Evolutionary conservation across 2,797 vertebrate species (phyloP).

Genomic region (Acropternis orthonyx): DNA sequence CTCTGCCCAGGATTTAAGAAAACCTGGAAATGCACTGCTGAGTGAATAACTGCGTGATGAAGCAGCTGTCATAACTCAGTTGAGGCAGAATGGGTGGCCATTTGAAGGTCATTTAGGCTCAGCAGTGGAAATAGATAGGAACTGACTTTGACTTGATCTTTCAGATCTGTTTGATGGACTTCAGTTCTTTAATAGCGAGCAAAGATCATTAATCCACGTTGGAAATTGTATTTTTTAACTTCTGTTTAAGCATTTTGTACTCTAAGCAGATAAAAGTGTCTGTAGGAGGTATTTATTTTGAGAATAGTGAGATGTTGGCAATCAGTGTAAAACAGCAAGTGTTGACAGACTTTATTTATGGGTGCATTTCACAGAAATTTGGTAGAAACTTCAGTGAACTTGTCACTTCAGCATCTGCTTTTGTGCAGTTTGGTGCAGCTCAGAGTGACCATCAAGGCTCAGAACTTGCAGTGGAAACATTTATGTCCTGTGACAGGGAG

Average conservation of each 20-base stretch:
- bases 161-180: background rate
- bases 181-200: background rate
- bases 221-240: background rate
- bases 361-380: conserved; percentile 28
- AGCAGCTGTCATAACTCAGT: background rate
- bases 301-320: conserved; percentile 2
- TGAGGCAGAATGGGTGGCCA: background rate
- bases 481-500: background rate
- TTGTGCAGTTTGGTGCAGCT: background rate
- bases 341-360: conserved; percentile 54
- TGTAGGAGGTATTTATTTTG: conserved; percentile 51
- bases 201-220: background rate
- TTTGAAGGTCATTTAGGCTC: background rate
- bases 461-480: background rate
- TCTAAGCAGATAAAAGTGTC: background rate
- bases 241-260: conserved; percentile 8
- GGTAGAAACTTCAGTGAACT: conserved; percentile 23
- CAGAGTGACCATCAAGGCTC: background rate
- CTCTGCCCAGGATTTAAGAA: background rate
- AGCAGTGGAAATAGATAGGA: background rate
- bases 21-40: background rate
- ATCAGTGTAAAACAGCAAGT: conserved; percentile 27
- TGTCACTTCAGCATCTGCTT: conserved; percentile 39
- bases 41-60: background rate
- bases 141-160: background rate